Percentiles rank a stretch among this genome's conserved stretches.
Evolutionary conservation across 1,140 invertebrate genomes (phyloP).

Genomic region (Phymorhynchus buccinoides): DNA sequence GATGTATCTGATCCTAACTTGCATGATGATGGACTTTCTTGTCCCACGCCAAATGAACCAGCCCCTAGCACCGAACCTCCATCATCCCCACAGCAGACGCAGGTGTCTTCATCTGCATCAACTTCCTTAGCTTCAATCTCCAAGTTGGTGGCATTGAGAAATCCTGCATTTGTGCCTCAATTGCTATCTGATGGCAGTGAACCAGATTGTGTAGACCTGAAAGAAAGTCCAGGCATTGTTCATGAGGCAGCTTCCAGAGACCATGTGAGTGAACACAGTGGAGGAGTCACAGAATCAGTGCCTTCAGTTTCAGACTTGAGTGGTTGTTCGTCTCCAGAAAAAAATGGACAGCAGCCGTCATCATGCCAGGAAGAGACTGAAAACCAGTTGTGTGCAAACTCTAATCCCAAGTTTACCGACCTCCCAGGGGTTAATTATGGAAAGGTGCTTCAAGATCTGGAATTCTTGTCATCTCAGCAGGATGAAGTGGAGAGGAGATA

Average conservation of each 20-base stretch:
- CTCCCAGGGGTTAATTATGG: constrained; percentile 10
- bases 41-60: background rate
- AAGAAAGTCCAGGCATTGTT: background rate
- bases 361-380: background rate
- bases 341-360: background rate
- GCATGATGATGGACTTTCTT: background rate
- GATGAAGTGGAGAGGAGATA: background rate
- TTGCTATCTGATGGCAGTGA: background rate
- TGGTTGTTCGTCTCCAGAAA: background rate
- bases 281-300: background rate
- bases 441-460: constrained; percentile 1
- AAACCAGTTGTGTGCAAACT: background rate
- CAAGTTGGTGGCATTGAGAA: background rate
- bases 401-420: background rate
- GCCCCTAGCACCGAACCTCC: background rate
- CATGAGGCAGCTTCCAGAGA: background rate
- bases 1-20: background rate
- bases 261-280: background rate
- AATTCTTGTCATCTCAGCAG: background rate
- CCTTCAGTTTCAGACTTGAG: background rate
- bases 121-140: background rate
- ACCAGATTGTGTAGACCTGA: background rate
- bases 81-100: background rate
- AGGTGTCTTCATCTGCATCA: background rate
- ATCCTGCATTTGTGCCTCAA: background rate